phyloP scores from a whole-genome alignment of 2,888 invertebrate genomes.

The Stomorhina lunata region DNA sequence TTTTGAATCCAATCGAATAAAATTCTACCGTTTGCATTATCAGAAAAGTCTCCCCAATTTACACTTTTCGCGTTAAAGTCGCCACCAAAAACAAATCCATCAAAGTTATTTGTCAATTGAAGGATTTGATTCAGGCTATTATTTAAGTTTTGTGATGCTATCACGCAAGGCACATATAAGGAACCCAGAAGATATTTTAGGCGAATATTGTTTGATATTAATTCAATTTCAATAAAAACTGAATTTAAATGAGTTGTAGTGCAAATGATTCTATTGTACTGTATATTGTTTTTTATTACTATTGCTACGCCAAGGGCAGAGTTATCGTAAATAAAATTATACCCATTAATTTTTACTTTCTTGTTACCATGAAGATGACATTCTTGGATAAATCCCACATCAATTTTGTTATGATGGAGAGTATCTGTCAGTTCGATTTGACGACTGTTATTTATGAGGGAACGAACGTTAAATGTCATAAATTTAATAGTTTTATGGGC shows the following conservation, averaged over 20 bases:
- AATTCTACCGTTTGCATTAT: background rate
- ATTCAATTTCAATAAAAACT: background rate
- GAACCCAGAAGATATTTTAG: background rate
- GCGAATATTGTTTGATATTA: background rate
- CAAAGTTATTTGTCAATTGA: background rate
- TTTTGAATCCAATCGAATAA: background rate
- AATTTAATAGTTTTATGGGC: background rate
- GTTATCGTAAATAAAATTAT: background rate
- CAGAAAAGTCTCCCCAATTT: background rate
- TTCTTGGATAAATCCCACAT: background rate
- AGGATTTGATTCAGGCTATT: background rate
- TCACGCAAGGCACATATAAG: background rate
- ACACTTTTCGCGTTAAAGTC: no score
- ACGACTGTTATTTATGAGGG: background rate
- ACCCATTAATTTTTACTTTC: background rate
- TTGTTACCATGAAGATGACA: background rate
- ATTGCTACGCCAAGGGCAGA: no score
- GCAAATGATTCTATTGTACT: background rate
- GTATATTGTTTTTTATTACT: no score
- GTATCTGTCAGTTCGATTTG: no score
- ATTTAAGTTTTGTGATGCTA: no score
- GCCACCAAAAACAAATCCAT: no score
- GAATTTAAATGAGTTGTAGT: background rate
- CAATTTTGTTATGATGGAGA: background rate
- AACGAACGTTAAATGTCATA: conserved; percentile 5